Conservation (phyloP, 2,888 invertebrate genomes). For the Venustoraphidia nigricollis region DNA sequence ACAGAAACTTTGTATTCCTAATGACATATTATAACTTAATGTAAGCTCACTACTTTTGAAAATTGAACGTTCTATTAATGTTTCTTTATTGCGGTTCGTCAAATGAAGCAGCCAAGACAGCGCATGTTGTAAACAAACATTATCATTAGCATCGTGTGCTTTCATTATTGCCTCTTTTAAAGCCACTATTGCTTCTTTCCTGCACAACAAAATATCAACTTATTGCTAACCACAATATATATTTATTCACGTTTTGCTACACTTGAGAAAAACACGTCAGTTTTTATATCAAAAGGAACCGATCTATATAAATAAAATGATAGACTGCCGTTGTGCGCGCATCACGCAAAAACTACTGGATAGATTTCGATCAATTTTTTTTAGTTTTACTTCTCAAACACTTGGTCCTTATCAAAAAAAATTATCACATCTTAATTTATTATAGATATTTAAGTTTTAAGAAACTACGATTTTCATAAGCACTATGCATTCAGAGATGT, state of each 20-base stretch:
- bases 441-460: too few species aligned
- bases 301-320: too few species aligned
- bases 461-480: too few species aligned
- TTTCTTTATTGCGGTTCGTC: conserved; percentile 35
- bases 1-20: conserved; percentile 61
- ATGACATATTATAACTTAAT: conserved; percentile 54
- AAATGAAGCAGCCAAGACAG: conserved; percentile 66
- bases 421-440: too few species aligned
- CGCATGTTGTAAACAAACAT: conserved; percentile 70
- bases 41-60: conserved; percentile 51
- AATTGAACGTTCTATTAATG: conserved; percentile 50
- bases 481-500: too few species aligned
- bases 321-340: too few species aligned
- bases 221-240: not conserved
- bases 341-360: too few species aligned
- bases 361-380: too few species aligned
- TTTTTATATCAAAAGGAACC: too few species aligned
- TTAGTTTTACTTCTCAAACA: too few species aligned
- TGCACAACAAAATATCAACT: conserved; percentile 23
- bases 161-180: conserved; percentile 77
- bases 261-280: too few species aligned
- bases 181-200: conserved; percentile 61
- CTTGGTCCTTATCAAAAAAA: too few species aligned
- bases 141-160: conserved; percentile 78
- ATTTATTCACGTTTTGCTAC: not conserved